Conservation (phyloP, 2,888 invertebrate species). For the Sipha maydis region DNA sequence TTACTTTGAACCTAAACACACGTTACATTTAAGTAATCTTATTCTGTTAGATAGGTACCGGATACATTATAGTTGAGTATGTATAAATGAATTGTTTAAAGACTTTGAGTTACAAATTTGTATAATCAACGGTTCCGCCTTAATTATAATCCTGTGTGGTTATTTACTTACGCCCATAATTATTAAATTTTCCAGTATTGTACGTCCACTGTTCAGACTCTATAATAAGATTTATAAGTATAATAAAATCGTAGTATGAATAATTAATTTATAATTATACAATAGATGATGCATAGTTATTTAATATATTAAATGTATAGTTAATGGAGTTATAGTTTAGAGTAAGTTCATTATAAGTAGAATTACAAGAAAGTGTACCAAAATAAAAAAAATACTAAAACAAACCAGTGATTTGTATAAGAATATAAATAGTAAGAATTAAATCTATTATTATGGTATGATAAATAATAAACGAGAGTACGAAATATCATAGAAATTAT, state of each 20-base stretch:
- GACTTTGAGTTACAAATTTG: not conserved
- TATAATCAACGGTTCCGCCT: constrained; percentile 34
- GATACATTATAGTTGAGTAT: not conserved
- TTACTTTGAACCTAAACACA: not conserved
- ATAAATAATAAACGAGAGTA: not conserved
- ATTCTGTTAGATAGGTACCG: not conserved
- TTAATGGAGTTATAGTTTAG: not conserved
- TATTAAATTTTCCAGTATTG: constrained; percentile 1
- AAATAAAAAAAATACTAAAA: not conserved
- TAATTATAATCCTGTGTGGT: not conserved
- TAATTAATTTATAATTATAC: not conserved
- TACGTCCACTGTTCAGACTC: not conserved
- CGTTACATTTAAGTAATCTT: not conserved
- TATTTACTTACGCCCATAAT: constrained; percentile 35
- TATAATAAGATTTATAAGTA: not conserved
- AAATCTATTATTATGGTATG: too few relatives aligned
- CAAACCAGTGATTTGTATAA: too few relatives aligned
- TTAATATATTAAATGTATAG: not conserved
- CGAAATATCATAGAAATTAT: not conserved
- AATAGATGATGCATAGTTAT: not conserved
- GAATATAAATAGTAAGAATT: too few relatives aligned
- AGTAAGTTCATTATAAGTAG: not conserved
- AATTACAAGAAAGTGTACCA: not conserved
- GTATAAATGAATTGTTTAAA: not conserved
- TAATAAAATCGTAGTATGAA: not conserved